These are phyloP conservation scores for Microctenopoma steveboyesi DNA, from an alignment of 2,797 vertebrate species.

Conservation along the genomic window DNA sequence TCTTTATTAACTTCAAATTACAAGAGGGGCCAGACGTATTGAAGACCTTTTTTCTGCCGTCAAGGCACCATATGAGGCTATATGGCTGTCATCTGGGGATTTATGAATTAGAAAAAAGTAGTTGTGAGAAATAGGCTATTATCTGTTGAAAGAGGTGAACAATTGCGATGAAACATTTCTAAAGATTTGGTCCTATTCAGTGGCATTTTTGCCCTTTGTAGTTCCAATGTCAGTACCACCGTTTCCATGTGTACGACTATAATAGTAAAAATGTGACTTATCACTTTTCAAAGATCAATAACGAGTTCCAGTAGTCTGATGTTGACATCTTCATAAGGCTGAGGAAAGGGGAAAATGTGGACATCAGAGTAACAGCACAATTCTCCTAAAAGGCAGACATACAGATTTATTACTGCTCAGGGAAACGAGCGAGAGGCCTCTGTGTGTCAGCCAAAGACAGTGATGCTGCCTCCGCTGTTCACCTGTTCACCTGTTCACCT, in stretches of 20 bases:
- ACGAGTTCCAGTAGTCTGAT: conserved; percentile 47
- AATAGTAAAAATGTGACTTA: conserved; percentile 28
- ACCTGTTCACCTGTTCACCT: conserved; percentile 41
- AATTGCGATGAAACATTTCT: conserved; percentile 20
- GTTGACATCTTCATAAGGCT: conserved; percentile 70
- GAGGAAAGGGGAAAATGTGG: conserved; percentile 49
- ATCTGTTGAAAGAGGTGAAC: conserved; percentile 34
- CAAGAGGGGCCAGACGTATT: conserved; percentile 23
- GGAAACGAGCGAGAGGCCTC: conserved; percentile 34
- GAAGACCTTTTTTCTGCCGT: conserved; percentile 43
- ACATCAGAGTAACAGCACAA: conserved; percentile 62
- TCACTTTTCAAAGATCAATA: conserved; percentile 57
- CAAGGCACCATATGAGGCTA: conserved; percentile 27
- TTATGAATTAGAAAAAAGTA: conserved; percentile 31
- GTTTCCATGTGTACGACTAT: conserved; percentile 15
- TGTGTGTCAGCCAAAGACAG: conserved; percentile 14
- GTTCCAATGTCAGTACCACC: conserved; percentile 25
- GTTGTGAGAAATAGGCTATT: conserved; percentile 43
- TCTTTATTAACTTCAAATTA: conserved; percentile 61
- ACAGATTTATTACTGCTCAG: conserved; percentile 67
- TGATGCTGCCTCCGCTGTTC: conserved; percentile 18
- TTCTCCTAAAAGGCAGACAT: conserved; percentile 68
- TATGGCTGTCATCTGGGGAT: conserved; percentile 29
- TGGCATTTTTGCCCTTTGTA: conserved; percentile 24
- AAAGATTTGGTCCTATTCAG: conserved; percentile 26